These are phyloP conservation scores for Linurgus olivaceus DNA, from an alignment of 2,797 vertebrate species.

Conservation along the genomic window DNA sequence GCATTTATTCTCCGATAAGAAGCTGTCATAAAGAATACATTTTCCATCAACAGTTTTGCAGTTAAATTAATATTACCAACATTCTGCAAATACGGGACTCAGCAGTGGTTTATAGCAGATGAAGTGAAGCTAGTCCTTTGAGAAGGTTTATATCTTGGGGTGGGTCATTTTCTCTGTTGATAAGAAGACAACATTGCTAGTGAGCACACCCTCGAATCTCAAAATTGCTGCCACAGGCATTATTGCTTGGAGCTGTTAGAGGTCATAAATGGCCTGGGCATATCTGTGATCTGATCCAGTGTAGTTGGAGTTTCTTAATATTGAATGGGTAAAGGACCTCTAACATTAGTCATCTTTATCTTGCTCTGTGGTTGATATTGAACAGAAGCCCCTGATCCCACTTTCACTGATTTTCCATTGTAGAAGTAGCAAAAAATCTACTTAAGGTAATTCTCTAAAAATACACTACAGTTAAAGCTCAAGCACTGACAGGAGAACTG, in stretches of 20 bases:
- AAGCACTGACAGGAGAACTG: background rate
- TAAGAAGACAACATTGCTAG: background rate
- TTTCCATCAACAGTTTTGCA: conserved; percentile 24
- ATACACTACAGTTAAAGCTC: background rate
- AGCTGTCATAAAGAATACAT: conserved; percentile 12
- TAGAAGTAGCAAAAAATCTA: background rate
- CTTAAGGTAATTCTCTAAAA: background rate
- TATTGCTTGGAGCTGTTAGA: background rate
- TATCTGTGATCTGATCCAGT: background rate
- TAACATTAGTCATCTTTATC: background rate
- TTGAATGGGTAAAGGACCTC: background rate
- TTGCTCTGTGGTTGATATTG: background rate
- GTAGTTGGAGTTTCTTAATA: accelerated
- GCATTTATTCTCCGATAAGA: conserved; percentile 53
- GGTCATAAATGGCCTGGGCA: background rate
- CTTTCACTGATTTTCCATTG: background rate
- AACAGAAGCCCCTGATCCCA: background rate
- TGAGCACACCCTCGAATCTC: background rate
- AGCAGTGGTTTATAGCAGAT: background rate
- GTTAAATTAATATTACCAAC: conserved; percentile 32
- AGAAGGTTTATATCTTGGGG: background rate
- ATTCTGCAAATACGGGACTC: background rate
- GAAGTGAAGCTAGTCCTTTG: background rate
- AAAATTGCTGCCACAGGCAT: background rate
- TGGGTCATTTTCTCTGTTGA: background rate